These are phyloP conservation scores for Myotis brandtii DNA, from an alignment of 2,113 vertebrate species.

Conservation along the genomic window DNA sequence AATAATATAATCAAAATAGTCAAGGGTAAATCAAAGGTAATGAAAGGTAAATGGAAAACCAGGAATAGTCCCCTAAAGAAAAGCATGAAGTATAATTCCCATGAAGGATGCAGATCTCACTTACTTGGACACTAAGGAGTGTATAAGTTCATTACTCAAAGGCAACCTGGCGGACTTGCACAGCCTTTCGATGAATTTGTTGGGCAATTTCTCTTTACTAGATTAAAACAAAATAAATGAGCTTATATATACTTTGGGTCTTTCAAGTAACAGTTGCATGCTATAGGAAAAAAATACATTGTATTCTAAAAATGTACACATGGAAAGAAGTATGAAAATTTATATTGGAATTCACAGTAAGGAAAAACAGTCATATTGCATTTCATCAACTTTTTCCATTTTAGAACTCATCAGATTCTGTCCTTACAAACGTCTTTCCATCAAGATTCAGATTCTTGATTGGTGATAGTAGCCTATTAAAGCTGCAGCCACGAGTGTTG, in stretches of 20 bases:
- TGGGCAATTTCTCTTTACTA: constrained; percentile 89
- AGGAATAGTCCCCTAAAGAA: not conserved
- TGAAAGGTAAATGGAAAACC: constrained; percentile 42
- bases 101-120: constrained; percentile 41
- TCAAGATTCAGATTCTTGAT: constrained; percentile 47
- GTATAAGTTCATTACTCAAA: constrained; percentile 88
- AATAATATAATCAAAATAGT: constrained; percentile 18
- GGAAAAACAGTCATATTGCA: constrained; percentile 56
- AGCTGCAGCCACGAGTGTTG: constrained; percentile 47
- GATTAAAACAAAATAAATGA: constrained; percentile 72
- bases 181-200: constrained; percentile 85
- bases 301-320: constrained; percentile 2
- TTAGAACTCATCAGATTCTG: constrained; percentile 44
- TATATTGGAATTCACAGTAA: constrained; percentile 34
- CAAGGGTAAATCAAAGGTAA: not conserved
- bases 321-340: constrained; percentile 47
- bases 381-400: constrained; percentile 62
- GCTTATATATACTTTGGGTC: constrained; percentile 32
- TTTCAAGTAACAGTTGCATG: constrained; percentile 23
- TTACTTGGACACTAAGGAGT: constrained; percentile 89
- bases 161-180: constrained; percentile 92
- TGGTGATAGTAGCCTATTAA: constrained; percentile 49
- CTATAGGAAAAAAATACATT: constrained; percentile 35
- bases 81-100: not conserved
- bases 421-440: constrained; percentile 39